A percentile compares a stretch with the other conserved stretches of the same genome.
These are phyloP conservation scores for Redunca redunca DNA, from an alignment of 2,113 vertebrate species.

Conservation along the genomic window DNA sequence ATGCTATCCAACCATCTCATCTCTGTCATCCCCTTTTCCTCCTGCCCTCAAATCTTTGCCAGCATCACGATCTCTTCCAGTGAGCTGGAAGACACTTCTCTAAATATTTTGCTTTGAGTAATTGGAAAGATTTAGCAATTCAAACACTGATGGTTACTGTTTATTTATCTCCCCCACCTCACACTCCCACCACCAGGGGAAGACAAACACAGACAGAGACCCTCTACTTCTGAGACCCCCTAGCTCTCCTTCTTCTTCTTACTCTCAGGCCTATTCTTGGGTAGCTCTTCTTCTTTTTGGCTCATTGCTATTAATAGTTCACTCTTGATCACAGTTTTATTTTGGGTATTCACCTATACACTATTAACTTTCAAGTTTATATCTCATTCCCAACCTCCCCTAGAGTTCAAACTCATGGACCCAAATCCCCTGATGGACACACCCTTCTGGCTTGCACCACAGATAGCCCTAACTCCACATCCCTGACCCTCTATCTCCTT, in stretches of 20 bases:
- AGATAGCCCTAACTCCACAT: background rate
- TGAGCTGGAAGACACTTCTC: background rate
- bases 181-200: background rate
- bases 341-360: background rate
- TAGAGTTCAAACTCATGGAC: background rate
- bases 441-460: background rate
- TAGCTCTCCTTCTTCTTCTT: background rate
- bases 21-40: background rate
- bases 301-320: background rate
- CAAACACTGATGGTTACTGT: rapidly evolving
- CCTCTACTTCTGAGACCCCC: background rate
- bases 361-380: background rate
- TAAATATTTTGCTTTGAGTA: background rate
- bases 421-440: background rate
- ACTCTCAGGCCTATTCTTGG: background rate
- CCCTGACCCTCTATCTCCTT: too few relatives aligned
- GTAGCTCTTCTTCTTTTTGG: background rate
- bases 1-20: background rate
- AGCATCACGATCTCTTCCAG: background rate
- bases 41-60: background rate
- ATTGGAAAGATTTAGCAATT: background rate
- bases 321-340: background rate
- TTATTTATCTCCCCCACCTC: background rate
- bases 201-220: background rate
- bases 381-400: background rate